Conservation (phyloP, 2,113 vertebrate genomes). For the Hystrix brachyura region DNA sequence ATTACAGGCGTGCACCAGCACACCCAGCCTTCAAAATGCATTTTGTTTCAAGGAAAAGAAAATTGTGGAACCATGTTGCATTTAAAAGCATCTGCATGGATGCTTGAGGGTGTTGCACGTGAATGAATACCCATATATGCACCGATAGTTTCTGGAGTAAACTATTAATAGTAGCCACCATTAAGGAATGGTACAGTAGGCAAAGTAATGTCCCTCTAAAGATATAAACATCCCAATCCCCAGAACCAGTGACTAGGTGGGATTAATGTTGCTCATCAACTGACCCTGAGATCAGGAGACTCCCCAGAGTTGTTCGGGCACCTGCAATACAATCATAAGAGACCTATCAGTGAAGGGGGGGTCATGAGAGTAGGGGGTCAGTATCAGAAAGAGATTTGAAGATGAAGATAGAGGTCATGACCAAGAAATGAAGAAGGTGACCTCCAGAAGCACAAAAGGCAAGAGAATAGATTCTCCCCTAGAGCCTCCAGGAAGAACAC, state of each 20-base stretch:
- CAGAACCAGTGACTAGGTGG: neutral
- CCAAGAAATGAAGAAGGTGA: neutral
- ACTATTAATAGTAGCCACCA: neutral
- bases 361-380: neutral
- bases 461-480: neutral
- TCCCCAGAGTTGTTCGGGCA: neutral
- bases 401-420: neutral
- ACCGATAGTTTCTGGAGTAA: neutral
- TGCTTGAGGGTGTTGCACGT: neutral
- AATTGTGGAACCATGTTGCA: neutral
- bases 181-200: neutral
- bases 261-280: neutral
- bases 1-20: no score
- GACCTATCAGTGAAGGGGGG: neutral
- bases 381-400: neutral
- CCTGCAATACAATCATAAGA: neutral
- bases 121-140: neutral
- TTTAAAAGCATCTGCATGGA: neutral
- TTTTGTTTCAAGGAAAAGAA: constrained; percentile 39
- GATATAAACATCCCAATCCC: neutral
- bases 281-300: neutral
- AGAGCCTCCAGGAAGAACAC: neutral
- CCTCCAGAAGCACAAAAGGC: neutral
- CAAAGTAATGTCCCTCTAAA: neutral
- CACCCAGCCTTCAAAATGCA: neutral